Base-by-base conservation (phyloP, 2,888 invertebrate species). In the Trilocha varians region DNA sequence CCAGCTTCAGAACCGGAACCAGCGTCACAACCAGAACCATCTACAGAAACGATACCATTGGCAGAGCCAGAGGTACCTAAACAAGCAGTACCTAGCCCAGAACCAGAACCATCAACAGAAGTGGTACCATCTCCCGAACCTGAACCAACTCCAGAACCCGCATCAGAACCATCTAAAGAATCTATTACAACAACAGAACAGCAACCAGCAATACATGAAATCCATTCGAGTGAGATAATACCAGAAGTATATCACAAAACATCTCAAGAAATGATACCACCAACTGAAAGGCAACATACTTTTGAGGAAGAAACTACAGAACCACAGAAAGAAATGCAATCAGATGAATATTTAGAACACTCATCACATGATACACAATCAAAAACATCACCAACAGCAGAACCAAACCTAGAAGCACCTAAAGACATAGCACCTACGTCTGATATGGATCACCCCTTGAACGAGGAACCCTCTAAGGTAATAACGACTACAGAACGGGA, bases 131-230 rank as follows among this genome's bases (percentile, higher is more conserved):
- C 34, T 8, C 9, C 14, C 3, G 52, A 58, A 50, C 41, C 47
- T 4, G 46, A 53, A 36, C 44, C 54, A 5, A 46, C 42, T 48
- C 60, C 84, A 0, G 70, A 72, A 47, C 66, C 78, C 1, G 78
- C 74, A 45, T 69, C 82, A 0, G 62, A 66, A 47, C 49, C 70
- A 5, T 25, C 25, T 4, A 25, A 2, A 2, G 60, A 68, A 57
- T 62, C 79, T 0, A 68, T 77, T 51, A 60, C 76, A 2, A 66
- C 70, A 43, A 60, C 67, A 1, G 60, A 68, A 44, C 32, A 34
- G 11, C 34, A 42, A 3, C 42, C 35, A 13, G 32, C 17, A n/a
- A 17, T 11, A 5, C 52, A 58, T 48, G 43, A 48, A 8, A 48
- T 53, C 39, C 55, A 43, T 11, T 39, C 36, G 34, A 41, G 39